Evolutionary conservation across 2,888 invertebrate genomes (phyloP).

Genomic region (Xanthorhoe designata): DNA sequence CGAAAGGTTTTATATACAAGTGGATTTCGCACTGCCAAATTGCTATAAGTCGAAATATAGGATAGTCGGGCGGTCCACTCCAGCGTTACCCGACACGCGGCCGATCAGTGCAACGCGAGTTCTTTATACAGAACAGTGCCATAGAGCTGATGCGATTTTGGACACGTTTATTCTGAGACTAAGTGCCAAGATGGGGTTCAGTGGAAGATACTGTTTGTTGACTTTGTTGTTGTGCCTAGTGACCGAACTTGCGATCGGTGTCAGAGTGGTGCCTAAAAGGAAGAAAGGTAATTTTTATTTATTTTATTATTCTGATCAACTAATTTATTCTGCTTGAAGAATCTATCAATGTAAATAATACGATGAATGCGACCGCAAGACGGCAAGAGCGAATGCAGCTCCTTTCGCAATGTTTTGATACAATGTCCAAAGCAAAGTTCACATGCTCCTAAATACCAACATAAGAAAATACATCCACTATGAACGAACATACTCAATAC

Average conservation of each 20-base stretch:
- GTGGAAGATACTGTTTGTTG: conserved; percentile 82
- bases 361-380: conserved; percentile 34
- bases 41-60: conserved; percentile 87
- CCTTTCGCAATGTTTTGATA: conserved; percentile 50
- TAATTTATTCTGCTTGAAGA: background rate
- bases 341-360: conserved; percentile 21
- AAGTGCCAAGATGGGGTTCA: conserved; percentile 74
- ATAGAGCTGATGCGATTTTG: conserved; percentile 69
- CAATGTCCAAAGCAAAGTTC: conserved; percentile 38
- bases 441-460: conserved; percentile 36
- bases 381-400: conserved; percentile 36
- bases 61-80: conserved; percentile 84
- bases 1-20: conserved; percentile 88
- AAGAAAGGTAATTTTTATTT: conserved; percentile 80
- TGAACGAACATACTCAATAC: background rate
- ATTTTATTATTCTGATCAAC: conserved; percentile 1
- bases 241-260: conserved; percentile 81
- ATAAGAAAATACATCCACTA: conserved; percentile 24
- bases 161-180: conserved; percentile 67
- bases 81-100: conserved; percentile 57
- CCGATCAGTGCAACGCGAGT: conserved; percentile 52
- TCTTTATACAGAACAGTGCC: conserved; percentile 57
- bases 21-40: conserved; percentile 86
- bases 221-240: conserved; percentile 82
- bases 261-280: conserved; percentile 84